A percentile compares a stretch with the other conserved stretches of the same genome.
These are phyloP conservation scores for Smutsia temminckii DNA, from an alignment of 2,797 vertebrate species.

Conservation along the genomic window DNA sequence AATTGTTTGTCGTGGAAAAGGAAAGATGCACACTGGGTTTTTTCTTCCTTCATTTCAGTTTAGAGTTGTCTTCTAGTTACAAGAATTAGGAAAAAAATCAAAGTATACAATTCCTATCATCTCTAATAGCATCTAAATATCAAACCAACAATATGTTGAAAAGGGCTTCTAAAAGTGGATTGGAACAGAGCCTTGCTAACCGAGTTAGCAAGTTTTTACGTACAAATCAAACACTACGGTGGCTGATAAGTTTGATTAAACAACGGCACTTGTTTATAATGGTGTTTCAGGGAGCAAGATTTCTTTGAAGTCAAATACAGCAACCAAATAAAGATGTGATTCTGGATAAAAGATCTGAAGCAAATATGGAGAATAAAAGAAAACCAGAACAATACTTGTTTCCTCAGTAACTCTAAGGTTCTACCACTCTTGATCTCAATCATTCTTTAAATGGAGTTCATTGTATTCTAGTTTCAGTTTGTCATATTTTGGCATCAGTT, in stretches of 20 bases:
- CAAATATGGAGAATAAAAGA: slow-evolving; percentile 24
- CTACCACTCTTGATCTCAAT: background rate
- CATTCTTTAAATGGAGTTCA: background rate
- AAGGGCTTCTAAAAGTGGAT: slow-evolving; percentile 17
- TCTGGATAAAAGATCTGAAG: background rate
- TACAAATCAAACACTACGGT: background rate
- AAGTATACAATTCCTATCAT: slow-evolving; percentile 24
- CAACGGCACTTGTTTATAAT: slow-evolving; percentile 13
- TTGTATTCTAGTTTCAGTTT: background rate
- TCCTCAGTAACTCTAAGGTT: background rate
- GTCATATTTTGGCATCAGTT: slow-evolving; percentile 23
- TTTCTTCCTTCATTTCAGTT: slow-evolving; percentile 68
- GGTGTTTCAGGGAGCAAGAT: slow-evolving; percentile 40
- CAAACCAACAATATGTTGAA: slow-evolving; percentile 50
- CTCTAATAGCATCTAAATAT: slow-evolving; percentile 56
- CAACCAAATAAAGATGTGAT: slow-evolving; percentile 47
- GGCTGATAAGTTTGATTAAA: slow-evolving; percentile 44
- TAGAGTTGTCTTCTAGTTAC: slow-evolving; percentile 63
- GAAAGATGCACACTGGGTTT: slow-evolving; percentile 64
- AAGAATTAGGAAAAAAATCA: slow-evolving; percentile 35
- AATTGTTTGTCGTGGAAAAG: slow-evolving; percentile 79
- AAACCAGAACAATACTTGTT: background rate
- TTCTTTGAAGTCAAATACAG: slow-evolving; percentile 11
- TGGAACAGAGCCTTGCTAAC: background rate
- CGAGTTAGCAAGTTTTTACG: slow-evolving; percentile 33